phyloP scores from a whole-genome alignment of 2,797 vertebrate genomes.

The Erethizon dorsatum region DNA sequence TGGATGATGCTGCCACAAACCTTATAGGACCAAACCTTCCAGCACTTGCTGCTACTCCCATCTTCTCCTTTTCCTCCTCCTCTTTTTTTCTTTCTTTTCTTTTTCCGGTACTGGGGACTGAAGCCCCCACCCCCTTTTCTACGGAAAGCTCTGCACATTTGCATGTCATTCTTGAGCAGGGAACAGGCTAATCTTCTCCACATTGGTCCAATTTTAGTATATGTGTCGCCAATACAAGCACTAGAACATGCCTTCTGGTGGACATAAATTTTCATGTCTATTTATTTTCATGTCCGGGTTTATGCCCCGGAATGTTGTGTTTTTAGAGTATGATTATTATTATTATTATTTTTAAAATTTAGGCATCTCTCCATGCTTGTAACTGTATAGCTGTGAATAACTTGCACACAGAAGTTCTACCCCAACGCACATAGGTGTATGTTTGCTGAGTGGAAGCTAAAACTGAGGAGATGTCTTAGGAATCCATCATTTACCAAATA shows the following conservation, averaged over 20 bases:
- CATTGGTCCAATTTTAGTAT: background rate
- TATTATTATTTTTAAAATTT: background rate
- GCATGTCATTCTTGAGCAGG: background rate
- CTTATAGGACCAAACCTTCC: background rate
- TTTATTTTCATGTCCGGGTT: slow-evolving; percentile 18
- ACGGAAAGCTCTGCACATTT: background rate
- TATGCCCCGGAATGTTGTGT: background rate
- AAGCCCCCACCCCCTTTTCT: background rate
- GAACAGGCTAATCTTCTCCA: background rate
- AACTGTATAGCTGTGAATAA: background rate
- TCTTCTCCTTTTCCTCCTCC: background rate
- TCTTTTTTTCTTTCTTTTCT: background rate
- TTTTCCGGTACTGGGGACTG: background rate
- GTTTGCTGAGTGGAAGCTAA: background rate
- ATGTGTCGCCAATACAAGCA: background rate
- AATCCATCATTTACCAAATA: slow-evolving; percentile 8
- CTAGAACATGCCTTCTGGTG: background rate
- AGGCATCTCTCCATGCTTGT: background rate
- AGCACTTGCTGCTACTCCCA: background rate
- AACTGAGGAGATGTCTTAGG: background rate
- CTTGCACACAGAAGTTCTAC: background rate
- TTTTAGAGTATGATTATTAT: background rate
- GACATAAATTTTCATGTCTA: slow-evolving; percentile 32
- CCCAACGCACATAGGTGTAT: too few species aligned
- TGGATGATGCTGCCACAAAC: background rate